Base-by-base conservation (phyloP, 2,113 vertebrate genomes). In the Balaenoptera acutorostrata region DNA sequence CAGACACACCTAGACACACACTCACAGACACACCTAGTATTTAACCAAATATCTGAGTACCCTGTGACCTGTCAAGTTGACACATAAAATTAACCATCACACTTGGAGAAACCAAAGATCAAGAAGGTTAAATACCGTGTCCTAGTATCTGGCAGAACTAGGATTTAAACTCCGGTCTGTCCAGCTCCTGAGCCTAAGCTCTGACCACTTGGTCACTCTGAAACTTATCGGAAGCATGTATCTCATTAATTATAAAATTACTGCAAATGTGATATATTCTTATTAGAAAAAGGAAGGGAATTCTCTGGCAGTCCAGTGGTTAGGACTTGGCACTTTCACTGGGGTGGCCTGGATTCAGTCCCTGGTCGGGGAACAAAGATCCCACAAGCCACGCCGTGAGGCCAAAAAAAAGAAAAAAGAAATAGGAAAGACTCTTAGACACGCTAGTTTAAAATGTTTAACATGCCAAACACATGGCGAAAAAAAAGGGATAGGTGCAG, bases 211-310 rank as follows among this genome's bases (percentile, higher is more conserved):
- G 10, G 4, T 64, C 52, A 25, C 71, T 93, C 74, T 63, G 74
- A 93, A 87, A 61, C 74, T 63, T 33, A 49, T 17, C 72, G 39
- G n/a, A 61, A 74, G 39, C 31, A 78, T 13, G 3, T 55, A 66
- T 72, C 49, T 74, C 89, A 84, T 88, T 92, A 72, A 68, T 77
- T 87, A 72, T 23, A 72, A 89, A 94, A 90, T n/a, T 66, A 87
- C 68, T 90, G 27, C 41, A 78, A 49, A 63, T 87, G 27, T 61
- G 12, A 69, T 44, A 17, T 11, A 23, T 25, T 52, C 55, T 83
- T 78, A 20, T 25, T 68, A 87, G 61, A n/a, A 93, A 72, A 6
- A 88, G 55, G 46, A 93, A 90, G 44, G 46, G 74, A 77, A 77
- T 13, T 77, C 44, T 17, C 18, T 49, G 15, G 41, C 29, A 31